These are phyloP conservation scores for Paramuricea clavata DNA, from an alignment of 92 coral and sea anemone genomes.

Conservation along the genomic window DNA sequence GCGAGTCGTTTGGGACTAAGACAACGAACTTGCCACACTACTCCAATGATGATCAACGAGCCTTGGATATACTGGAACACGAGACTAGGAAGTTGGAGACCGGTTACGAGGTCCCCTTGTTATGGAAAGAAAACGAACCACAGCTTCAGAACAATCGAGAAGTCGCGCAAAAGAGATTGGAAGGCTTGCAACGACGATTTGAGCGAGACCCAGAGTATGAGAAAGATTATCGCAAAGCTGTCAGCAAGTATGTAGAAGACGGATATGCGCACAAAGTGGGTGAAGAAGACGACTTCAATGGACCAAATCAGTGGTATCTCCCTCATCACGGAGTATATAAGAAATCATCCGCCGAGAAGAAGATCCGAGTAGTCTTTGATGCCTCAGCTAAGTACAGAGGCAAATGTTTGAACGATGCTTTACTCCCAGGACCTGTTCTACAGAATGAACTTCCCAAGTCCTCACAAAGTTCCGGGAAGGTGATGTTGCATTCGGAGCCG, in stretches of 20 bases:
- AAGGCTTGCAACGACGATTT: slow-evolving; percentile 64
- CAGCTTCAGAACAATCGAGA: slow-evolving; percentile 56
- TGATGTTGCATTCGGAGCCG: slow-evolving; percentile 67
- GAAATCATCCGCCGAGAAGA: slow-evolving; percentile 20
- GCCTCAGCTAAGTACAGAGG: slow-evolving; percentile 40
- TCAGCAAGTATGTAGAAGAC: slow-evolving; percentile 56
- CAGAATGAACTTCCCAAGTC: slow-evolving; percentile 62
- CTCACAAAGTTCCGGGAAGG: slow-evolving; percentile 54
- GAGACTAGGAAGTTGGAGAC: slow-evolving; percentile 45
- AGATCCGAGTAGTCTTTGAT: slow-evolving; percentile 37
- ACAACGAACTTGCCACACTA: slow-evolving; percentile 28
- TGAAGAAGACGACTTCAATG: slow-evolving; percentile 54
- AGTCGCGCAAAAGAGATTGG: slow-evolving; percentile 65
- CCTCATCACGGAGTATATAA: slow-evolving; percentile 35
- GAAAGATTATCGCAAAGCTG: slow-evolving; percentile 64
- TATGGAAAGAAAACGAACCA: slow-evolving; percentile 66
- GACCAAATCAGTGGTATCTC: slow-evolving; percentile 36
- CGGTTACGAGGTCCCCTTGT: slow-evolving; percentile 65
- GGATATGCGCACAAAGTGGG: slow-evolving; percentile 65
- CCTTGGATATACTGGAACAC: slow-evolving; percentile 57
- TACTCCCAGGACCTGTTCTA: slow-evolving; percentile 64
- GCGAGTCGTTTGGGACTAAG: slow-evolving; percentile 71
- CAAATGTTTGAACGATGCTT: slow-evolving; percentile 60
- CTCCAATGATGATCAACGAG: slow-evolving; percentile 61
- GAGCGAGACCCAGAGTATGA: slow-evolving; percentile 55